Evolutionary conservation across 2,113 vertebrate genomes (phyloP), one percentile per base, ranked within the genome.

Genomic region (Aegotheles bennettii): DNA sequence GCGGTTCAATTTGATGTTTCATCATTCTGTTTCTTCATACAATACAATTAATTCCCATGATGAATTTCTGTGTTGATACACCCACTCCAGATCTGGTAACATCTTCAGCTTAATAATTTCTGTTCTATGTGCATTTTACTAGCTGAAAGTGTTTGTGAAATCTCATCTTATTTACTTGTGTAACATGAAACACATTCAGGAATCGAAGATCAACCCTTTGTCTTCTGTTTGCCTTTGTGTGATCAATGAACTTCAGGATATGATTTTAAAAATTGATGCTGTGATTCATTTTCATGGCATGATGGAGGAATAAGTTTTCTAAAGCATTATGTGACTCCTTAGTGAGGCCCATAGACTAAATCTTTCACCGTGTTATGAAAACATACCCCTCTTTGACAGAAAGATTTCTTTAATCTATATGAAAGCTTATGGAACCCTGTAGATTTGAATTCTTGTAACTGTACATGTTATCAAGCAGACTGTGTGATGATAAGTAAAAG

Each of bases 41-140:
- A 85, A 73, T 50, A 56, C n/a, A 90, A 70, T 88, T 96, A 90
- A 94, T 86, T 95, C 51, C 45, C 23, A 60, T 42, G n/a, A 89
- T 78, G n/a, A 92, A 92, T 92, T 92, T 89, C 61, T 93, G 2
- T 81, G 31, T 87, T 89, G 60, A 70, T 87, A 71, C 61, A 90
- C 59, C 69, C 76, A 77, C 74, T 84, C 51, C 48, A 91, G 31
- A 21, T 79, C 56, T 92, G 77, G 48, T 81, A n/a, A 75, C 9
- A 71, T 36, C 35, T 77, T 94, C 36, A 56, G 12, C 28, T 82
- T 91, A 89, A 57, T 78, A 0, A 38, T 76, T 86, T 84, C 33
- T 89, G 13, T 10, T 79, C 20, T 63, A 18, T 16, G 25, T 42
- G 13, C 56, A 10, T 69, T 94, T 70, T 85, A 82, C 28, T 36